Percentiles rank a stretch among this genome's conserved stretches.
These are phyloP conservation scores for Tupaia tana DNA, from an alignment of 2,113 vertebrate species.

Conservation along the genomic window DNA sequence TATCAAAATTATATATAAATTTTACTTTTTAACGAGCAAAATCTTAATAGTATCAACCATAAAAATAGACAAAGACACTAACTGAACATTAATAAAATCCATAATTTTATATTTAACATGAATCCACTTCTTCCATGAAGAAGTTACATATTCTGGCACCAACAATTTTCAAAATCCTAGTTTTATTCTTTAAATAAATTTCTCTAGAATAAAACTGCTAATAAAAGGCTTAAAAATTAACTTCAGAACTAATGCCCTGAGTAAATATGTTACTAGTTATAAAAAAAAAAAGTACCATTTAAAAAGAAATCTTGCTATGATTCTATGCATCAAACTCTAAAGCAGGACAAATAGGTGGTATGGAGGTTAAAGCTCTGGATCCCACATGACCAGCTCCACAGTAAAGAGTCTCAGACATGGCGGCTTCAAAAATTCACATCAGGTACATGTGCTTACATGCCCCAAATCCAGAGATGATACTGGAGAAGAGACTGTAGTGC, in stretches of 20 bases:
- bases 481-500: too few species aligned
- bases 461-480: too few species aligned
- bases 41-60: slow-evolving; percentile 13
- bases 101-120: slow-evolving; percentile 27
- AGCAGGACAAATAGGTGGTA: neutral
- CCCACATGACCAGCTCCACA: too few species aligned
- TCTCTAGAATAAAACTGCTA: slow-evolving; percentile 24
- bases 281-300: neutral
- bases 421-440: too few species aligned
- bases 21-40: slow-evolving; percentile 29
- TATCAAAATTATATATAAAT: neutral
- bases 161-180: neutral
- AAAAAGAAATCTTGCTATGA: neutral
- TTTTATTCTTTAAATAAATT: slow-evolving; percentile 25
- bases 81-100: slow-evolving; percentile 25
- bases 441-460: too few species aligned
- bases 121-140: neutral
- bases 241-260: neutral
- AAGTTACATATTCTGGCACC: neutral
- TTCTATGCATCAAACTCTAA: neutral
- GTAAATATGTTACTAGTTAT: neutral
- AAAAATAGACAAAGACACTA: neutral
- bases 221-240: slow-evolving; percentile 17
- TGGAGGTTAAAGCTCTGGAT: too few species aligned
- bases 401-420: too few species aligned